Evolutionary conservation across 2,113 vertebrate species (phyloP), one percentile per base, ranked within the genome.

Genomic region (Typhlomys cinereus): DNA sequence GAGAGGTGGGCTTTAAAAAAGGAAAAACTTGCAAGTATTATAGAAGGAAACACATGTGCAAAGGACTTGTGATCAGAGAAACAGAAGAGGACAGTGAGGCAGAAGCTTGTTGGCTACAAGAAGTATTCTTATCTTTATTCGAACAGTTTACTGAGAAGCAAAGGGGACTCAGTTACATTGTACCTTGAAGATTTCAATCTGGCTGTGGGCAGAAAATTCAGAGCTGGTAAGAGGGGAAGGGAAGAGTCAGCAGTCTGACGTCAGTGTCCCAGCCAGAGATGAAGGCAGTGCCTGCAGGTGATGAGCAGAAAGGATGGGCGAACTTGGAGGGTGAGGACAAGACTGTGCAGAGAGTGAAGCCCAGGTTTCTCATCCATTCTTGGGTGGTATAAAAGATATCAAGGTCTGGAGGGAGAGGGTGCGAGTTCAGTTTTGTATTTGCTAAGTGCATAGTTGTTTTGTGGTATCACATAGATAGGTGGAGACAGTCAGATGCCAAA

Each of bases 1-100:
- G 4, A 69, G 67, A 80, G 50, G 18, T 48, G 15, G 15, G 25
- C 4, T 76, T 0, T 52, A 8, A 44, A 64, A n/a, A n/a, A n/a
- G n/a, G n/a, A n/a, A n/a, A n/a, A n/a, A n/a, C n/a, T n/a, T n/a
- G n/a, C n/a, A 11, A 85, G 25, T 10, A 29, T 21, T 54, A 41
- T 23, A 74, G 66, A 23, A 23, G 15, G 50, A 23, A 1, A 41
- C n/a, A 41, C 41, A 76, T 39, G 29, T 69, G 12, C 36, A 20
- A 85, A 85, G 39, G 69, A 34, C 39, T 20, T 66, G 79, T 46
- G 84, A 34, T 71, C n/a, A 50, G 46, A 78, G 80, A 70, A 82
- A 74, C 25, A 69, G 54, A 59, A 48, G n/a, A 83, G 5, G 39
- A 44, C 21, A 36, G 48, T 8, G 8, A 36, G n/a, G 12, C 27